These are phyloP conservation scores for Musca vetustissima DNA, from an alignment of 1,140 invertebrate genomes.

Conservation along the genomic window DNA sequence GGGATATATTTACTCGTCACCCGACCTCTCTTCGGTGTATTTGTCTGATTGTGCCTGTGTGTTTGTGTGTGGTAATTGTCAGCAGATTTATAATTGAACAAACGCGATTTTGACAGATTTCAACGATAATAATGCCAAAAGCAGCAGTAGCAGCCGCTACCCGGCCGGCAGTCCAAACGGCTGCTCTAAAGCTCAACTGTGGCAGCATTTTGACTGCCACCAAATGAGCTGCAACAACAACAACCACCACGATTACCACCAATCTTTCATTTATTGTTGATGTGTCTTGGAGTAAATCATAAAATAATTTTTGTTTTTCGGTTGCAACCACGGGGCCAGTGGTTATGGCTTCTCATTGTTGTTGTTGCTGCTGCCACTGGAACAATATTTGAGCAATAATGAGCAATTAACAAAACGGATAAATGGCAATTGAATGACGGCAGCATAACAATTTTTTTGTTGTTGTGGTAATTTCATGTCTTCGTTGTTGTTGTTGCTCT, in stretches of 20 bases:
- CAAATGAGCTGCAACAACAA: background rate
- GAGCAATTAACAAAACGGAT: slow-evolving; percentile 23
- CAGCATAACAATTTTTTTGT: background rate
- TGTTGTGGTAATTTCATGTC: background rate
- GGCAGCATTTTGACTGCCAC: slow-evolving; percentile 3
- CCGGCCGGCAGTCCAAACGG: background rate
- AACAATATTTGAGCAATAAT: slow-evolving; percentile 24
- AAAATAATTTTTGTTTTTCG: slow-evolving; percentile 12
- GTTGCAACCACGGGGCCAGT: too few species aligned
- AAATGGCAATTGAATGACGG: slow-evolving; percentile 23
- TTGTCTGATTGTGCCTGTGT: background rate
- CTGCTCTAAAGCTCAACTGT: background rate
- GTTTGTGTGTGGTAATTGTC: slow-evolving; percentile 30
- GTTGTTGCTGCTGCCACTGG: too few species aligned
- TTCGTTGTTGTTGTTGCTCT: background rate
- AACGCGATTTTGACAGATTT: slow-evolving; percentile 32
- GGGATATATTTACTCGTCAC: background rate
- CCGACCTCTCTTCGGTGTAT: background rate
- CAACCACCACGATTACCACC: too few species aligned
- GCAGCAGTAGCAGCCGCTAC: background rate
- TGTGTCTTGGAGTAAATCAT: slow-evolving; percentile 16
- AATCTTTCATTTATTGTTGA: background rate
- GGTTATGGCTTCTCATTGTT: too few species aligned
- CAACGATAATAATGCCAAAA: slow-evolving; percentile 29
- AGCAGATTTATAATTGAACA: slow-evolving; percentile 32